phyloP scores from a whole-genome alignment of 2,888 invertebrate species.

The Calephelis perditalis region DNA sequence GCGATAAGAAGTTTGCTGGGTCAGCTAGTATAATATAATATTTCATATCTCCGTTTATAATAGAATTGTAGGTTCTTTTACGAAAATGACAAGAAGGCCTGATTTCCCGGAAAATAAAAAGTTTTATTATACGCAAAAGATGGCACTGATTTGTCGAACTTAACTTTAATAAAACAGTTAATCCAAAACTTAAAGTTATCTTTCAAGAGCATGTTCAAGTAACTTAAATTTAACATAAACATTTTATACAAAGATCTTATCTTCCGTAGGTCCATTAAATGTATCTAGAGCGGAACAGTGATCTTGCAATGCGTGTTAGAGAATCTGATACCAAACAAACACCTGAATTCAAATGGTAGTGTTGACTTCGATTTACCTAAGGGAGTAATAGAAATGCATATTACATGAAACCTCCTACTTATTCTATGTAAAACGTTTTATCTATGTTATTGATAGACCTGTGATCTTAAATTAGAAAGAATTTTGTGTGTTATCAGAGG shows the following conservation, averaged over 20 bases:
- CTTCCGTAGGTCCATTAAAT: constrained; percentile 13
- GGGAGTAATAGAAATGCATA: constrained; percentile 27
- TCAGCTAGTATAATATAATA: too few species aligned
- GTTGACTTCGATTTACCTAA: constrained; percentile 23
- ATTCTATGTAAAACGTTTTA: constrained; percentile 26
- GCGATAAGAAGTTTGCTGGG: too few species aligned
- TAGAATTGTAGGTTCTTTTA: too few species aligned
- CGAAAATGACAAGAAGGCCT: too few species aligned
- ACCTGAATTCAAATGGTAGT: constrained; percentile 25
- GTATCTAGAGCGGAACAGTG: constrained; percentile 15
- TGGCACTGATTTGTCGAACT: too few species aligned
- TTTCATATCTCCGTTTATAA: too few species aligned
- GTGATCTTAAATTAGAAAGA: background rate
- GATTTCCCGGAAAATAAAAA: too few species aligned
- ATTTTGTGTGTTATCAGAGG: too few species aligned
- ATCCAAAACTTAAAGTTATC: too few species aligned
- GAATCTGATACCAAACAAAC: constrained; percentile 26
- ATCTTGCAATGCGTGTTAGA: constrained; percentile 25
- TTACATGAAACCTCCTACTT: constrained; percentile 29
- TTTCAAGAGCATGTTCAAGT: background rate
- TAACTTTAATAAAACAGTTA: too few species aligned
- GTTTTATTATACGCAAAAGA: too few species aligned
- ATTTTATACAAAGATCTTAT: constrained; percentile 5
- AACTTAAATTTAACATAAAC: background rate
- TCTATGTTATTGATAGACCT: constrained; percentile 24